These are phyloP conservation scores for Hemicentrotus pulcherrimus DNA, from an alignment of 35 echinoderm and acorn worm species.

Conservation along the genomic window DNA sequence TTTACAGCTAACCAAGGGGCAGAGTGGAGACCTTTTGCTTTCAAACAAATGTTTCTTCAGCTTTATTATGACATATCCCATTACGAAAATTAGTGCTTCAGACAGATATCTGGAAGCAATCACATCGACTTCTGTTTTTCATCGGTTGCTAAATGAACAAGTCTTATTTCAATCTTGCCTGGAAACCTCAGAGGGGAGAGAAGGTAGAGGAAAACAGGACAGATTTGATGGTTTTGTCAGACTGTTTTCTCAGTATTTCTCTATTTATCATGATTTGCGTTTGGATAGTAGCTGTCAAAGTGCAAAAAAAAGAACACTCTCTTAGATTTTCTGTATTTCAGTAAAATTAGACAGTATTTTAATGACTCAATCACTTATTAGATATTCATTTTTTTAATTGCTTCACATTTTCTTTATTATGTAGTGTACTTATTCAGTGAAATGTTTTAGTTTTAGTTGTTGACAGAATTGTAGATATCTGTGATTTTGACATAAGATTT, in stretches of 20 bases:
- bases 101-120: not conserved
- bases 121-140: not conserved
- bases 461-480: too few species aligned
- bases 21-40: not conserved
- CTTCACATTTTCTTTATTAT: too few species aligned
- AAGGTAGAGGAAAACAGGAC: not conserved
- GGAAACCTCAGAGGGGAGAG: not conserved
- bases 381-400: too few species aligned
- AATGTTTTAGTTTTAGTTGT: too few species aligned
- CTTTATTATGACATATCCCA: not conserved
- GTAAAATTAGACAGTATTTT: too few species aligned
- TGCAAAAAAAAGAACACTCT: not conserved
- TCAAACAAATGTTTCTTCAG: not conserved
- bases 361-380: too few species aligned
- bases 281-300: not conserved
- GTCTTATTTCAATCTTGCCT: not conserved
- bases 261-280: not conserved
- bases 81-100: not conserved
- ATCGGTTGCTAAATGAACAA: not conserved
- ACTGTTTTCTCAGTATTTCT: not conserved
- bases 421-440: too few species aligned
- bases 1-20: not conserved
- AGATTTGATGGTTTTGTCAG: not conserved
- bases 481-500: too few species aligned
- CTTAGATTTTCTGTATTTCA: too few species aligned